phyloP scores from a whole-genome alignment of 2,113 vertebrate genomes.

The Ornithorhynchus anatinus region DNA sequence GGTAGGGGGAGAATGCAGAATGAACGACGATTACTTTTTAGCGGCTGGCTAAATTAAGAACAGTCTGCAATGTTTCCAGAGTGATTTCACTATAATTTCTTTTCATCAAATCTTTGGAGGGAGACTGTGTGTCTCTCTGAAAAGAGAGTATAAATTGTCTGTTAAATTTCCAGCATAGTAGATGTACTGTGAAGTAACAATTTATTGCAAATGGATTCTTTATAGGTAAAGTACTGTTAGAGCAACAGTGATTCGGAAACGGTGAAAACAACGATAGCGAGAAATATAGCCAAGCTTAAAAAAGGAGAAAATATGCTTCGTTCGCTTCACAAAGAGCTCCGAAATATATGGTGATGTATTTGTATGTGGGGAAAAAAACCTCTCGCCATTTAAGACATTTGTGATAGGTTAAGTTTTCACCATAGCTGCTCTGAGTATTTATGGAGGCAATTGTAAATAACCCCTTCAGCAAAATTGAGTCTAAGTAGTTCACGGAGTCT shows the following conservation, averaged over 20 bases:
- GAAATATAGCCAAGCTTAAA: background rate
- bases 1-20: background rate
- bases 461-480: too few relatives aligned
- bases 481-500: too few relatives aligned
- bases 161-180: background rate
- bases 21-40: background rate
- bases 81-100: background rate
- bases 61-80: background rate
- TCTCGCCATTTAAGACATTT: background rate
- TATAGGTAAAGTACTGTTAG: background rate
- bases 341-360: background rate
- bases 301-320: background rate
- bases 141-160: background rate
- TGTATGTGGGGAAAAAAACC: fast-evolving
- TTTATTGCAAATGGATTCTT: background rate
- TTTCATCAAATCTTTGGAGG: background rate
- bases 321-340: background rate
- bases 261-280: background rate
- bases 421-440: too few relatives aligned
- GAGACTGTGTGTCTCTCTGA: background rate
- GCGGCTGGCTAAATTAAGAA: background rate
- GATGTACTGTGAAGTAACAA: background rate
- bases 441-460: too few relatives aligned
- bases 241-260: background rate
- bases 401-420: too few relatives aligned